phyloP scores from a whole-genome alignment of 2,797 vertebrate genomes.

The Chaetodon trifasciatus region DNA sequence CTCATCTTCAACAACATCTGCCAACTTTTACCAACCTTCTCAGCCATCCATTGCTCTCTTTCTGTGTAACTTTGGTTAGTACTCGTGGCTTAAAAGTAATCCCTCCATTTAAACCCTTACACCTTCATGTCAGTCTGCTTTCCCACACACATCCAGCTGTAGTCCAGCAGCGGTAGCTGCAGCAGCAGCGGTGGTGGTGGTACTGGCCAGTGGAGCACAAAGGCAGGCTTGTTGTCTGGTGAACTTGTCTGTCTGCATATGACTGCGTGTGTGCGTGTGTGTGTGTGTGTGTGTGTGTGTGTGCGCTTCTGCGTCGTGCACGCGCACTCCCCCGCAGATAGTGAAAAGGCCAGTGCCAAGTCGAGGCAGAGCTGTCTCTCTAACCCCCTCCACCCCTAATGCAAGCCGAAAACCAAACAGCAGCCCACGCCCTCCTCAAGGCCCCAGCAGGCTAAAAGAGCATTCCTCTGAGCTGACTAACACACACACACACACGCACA shows the following conservation, averaged over 20 bases:
- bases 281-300: constrained; percentile 23
- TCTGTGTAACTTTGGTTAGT: constrained; percentile 20
- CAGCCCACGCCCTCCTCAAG: constrained; percentile 87
- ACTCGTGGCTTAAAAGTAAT: constrained; percentile 19
- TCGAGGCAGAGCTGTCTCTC: constrained; percentile 74
- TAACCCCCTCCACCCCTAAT: constrained; percentile 86
- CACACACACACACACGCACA: constrained; percentile 45
- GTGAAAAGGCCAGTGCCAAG: constrained; percentile 74
- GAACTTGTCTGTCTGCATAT: constrained; percentile 55
- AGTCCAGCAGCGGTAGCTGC: constrained; percentile 51
- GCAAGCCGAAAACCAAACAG: constrained; percentile 88
- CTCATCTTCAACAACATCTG: background rate
- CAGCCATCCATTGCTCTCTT: background rate
- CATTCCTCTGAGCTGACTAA: constrained; percentile 90
- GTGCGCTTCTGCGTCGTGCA: constrained; percentile 45
- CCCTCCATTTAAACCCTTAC: constrained; percentile 38
- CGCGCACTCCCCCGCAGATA: constrained; percentile 83
- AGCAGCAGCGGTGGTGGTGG: constrained; percentile 13
- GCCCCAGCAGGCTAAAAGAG: constrained; percentile 75
- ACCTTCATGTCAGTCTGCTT: constrained; percentile 51
- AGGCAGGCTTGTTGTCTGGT: constrained; percentile 85
- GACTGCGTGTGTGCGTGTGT: constrained; percentile 20
- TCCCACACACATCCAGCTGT: constrained; percentile 60
- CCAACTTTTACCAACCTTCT: constrained; percentile 4
- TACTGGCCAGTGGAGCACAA: constrained; percentile 79